Percentiles rank a stretch among this genome's conserved stretches.
phyloP scores from a whole-genome alignment of 2,113 vertebrate species.

The Callospermophilus lateralis region DNA sequence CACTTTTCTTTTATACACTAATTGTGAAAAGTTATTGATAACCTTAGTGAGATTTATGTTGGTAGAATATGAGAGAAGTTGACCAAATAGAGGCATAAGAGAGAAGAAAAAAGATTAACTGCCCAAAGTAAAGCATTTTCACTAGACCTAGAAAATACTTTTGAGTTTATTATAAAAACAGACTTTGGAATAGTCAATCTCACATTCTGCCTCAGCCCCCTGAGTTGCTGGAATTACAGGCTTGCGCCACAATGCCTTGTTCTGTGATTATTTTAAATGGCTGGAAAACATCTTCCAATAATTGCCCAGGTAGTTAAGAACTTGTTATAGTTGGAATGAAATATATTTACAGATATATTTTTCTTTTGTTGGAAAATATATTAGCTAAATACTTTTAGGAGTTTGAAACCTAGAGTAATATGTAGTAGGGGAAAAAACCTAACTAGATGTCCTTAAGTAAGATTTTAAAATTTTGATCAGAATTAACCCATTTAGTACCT shows the following conservation, averaged over 20 bases:
- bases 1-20: neutral
- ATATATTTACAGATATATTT: conserved; percentile 15
- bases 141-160: neutral
- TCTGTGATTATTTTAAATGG: neutral
- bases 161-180: neutral
- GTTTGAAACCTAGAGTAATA: neutral
- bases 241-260: too few relatives aligned
- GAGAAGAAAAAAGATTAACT: neutral
- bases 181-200: neutral
- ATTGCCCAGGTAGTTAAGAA: neutral
- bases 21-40: neutral
- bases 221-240: too few relatives aligned
- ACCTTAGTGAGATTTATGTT: neutral
- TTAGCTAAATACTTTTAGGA: conserved; percentile 24
- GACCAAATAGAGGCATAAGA: too few relatives aligned
- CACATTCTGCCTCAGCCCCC: too few relatives aligned
- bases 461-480: conserved; percentile 31
- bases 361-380: conserved; percentile 43
- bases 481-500: neutral
- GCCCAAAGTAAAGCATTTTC: neutral
- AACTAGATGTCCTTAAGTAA: neutral
- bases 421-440: conserved; percentile 8
- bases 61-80: neutral
- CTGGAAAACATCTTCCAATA: neutral
- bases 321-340: conserved; percentile 10